These are phyloP conservation scores for Dyspetes luteomarginatus DNA, from an alignment of 2,888 invertebrate genomes.

Conservation along the genomic window DNA sequence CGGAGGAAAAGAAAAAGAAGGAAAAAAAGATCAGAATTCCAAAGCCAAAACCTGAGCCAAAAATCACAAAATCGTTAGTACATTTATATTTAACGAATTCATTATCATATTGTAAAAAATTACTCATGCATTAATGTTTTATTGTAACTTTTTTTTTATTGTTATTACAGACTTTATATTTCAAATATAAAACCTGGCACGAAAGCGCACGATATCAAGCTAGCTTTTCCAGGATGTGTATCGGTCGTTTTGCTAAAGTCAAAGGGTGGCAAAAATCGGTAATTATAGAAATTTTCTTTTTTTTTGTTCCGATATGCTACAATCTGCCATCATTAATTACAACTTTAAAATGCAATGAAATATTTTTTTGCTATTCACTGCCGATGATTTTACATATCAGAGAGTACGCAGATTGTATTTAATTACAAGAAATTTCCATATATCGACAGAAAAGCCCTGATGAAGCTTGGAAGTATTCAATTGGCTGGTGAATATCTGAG, in stretches of 20 bases:
- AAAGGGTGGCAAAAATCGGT: conserved; percentile 57
- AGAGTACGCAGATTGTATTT: conserved; percentile 44
- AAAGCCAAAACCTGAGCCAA: conserved; percentile 61
- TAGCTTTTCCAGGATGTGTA: conserved; percentile 71
- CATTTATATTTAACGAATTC: neutral
- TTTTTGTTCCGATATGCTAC: neutral
- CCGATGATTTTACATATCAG: conserved; percentile 29
- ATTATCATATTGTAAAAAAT: neutral
- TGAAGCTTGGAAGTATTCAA: conserved; percentile 69
- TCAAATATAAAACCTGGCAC: conserved; percentile 74
- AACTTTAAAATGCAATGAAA: conserved; percentile 22
- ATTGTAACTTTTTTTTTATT: conserved; percentile 16
- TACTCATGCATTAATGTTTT: conserved; percentile 1
- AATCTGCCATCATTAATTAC: too few relatives aligned
- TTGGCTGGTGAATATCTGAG: conserved; percentile 72
- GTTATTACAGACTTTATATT: conserved; percentile 72
- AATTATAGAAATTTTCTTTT: conserved; percentile 22
- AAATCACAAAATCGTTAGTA: conserved; percentile 73
- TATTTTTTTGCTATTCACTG: neutral
- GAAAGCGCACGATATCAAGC: conserved; percentile 70
- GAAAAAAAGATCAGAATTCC: conserved; percentile 70
- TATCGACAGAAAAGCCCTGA: conserved; percentile 70
- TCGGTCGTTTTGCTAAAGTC: conserved; percentile 70
- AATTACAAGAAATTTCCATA: conserved; percentile 8
- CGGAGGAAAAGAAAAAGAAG: conserved; percentile 41